Percentiles rank a stretch among this genome's conserved stretches.
These are phyloP conservation scores for Melanogrammus aeglefinus DNA, from an alignment of 2,797 vertebrate species.

Conservation along the genomic window DNA sequence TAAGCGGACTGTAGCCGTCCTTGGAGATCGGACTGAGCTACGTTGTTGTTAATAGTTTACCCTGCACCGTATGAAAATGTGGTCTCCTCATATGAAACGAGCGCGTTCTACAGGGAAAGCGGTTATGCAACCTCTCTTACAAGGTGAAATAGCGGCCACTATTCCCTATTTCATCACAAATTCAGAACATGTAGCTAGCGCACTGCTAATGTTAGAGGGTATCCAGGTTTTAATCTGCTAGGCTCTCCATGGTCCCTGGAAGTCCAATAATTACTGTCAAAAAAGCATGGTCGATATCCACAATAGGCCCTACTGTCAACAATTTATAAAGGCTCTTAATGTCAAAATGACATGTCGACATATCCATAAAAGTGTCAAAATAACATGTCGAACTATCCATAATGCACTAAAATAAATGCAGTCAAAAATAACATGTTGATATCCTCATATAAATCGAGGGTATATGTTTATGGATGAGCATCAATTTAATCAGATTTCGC, in stretches of 20 bases:
- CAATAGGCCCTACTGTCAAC: no score
- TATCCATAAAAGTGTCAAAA: neutral
- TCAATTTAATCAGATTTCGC: no score
- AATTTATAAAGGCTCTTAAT: no score
- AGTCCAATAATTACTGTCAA: neutral
- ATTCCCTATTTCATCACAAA: neutral
- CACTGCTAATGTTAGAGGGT: neutral
- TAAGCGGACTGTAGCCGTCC: slow-evolving; percentile 61
- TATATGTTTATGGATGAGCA: neutral
- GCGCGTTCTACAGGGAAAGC: slow-evolving; percentile 10
- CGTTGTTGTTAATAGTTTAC: slow-evolving; percentile 14
- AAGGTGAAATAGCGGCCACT: slow-evolving; percentile 42
- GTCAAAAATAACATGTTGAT: no score
- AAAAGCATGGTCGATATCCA: no score
- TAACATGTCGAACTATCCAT: no score
- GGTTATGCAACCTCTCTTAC: neutral
- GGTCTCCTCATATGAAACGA: slow-evolving; percentile 11
- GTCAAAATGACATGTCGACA: no score
- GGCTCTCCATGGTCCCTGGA: neutral
- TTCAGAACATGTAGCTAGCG: neutral
- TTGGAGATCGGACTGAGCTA: slow-evolving; percentile 51
- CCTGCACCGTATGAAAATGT: slow-evolving; percentile 10
- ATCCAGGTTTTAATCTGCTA: neutral
- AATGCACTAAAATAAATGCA: no score
- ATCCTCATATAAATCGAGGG: neutral